phyloP scores from a whole-genome alignment of 2,797 vertebrate species.

The Danio tinwini region DNA sequence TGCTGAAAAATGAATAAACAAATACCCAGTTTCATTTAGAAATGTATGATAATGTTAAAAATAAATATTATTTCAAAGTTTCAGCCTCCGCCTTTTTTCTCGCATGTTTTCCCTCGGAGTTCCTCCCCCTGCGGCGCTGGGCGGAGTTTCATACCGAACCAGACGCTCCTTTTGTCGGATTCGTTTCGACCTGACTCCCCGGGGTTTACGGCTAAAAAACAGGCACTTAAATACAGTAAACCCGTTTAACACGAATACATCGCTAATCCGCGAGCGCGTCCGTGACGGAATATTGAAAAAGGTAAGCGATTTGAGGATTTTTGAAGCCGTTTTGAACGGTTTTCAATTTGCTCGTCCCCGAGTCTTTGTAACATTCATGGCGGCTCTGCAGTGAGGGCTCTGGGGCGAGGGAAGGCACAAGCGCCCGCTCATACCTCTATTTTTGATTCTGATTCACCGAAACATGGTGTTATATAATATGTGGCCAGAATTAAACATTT shows the following conservation, averaged over 20 bases:
- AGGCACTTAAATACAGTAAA: slow-evolving; percentile 63
- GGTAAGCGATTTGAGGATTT: slow-evolving; percentile 70
- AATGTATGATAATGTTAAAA: background rate
- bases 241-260: slow-evolving; percentile 49
- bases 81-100: slow-evolving; percentile 69
- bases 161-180: slow-evolving; percentile 87
- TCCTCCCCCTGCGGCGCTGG: slow-evolving; percentile 88
- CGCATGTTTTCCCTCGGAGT: slow-evolving; percentile 79
- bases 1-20: background rate
- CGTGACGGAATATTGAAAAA: slow-evolving; percentile 49
- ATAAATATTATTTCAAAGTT: slow-evolving; percentile 29
- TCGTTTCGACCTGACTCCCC: slow-evolving; percentile 82
- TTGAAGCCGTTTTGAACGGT: slow-evolving; percentile 62
- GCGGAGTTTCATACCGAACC: slow-evolving; percentile 87
- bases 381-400: slow-evolving; percentile 78
- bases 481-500: background rate
- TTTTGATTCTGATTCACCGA: background rate
- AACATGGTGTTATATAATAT: background rate
- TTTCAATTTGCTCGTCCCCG: slow-evolving; percentile 74
- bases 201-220: slow-evolving; percentile 78
- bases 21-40: background rate
- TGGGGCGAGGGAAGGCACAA: slow-evolving; percentile 67
- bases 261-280: slow-evolving; percentile 48
- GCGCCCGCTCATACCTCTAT: slow-evolving; percentile 60
- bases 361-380: slow-evolving; percentile 79